Evolutionary conservation across 35 echinoderm and acorn worm species (phyloP).

Genomic region (Stichopus chloronotus): DNA sequence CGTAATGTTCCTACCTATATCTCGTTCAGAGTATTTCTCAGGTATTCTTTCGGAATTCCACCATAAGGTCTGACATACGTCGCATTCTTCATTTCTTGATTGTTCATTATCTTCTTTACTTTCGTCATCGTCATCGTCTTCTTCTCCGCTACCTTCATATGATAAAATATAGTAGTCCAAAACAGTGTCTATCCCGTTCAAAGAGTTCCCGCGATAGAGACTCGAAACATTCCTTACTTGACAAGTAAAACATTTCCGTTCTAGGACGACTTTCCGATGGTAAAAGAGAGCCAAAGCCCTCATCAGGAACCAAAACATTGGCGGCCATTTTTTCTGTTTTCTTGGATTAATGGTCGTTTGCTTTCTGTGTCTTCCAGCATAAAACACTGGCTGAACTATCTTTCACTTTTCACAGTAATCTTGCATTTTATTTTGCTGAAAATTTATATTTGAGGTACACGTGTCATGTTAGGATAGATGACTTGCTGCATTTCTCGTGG

Average conservation of each 20-base stretch:
- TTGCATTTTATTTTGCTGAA: too few species aligned
- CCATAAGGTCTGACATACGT: background rate
- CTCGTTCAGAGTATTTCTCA: background rate
- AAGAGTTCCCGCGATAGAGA: background rate
- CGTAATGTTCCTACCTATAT: background rate
- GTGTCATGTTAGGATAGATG: too few species aligned
- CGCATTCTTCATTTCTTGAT: background rate
- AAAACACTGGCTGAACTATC: too few species aligned
- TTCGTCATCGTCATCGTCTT: background rate
- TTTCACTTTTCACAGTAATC: too few species aligned
- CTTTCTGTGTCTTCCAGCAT: too few species aligned
- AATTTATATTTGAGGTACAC: too few species aligned
- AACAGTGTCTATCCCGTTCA: background rate
- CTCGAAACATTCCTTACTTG: background rate
- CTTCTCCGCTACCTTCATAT: background rate
- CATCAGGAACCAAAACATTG: background rate
- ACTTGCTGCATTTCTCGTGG: too few species aligned
- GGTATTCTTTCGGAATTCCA: background rate
- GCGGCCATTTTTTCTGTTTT: background rate
- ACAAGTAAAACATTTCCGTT: constrained; percentile 9
- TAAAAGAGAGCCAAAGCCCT: background rate
- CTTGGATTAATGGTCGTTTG: background rate
- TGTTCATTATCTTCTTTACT: too few species aligned
- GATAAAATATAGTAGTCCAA: background rate
- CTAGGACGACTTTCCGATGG: background rate